Evolutionary conservation across 2,113 vertebrate species (phyloP), one percentile per base, ranked within the genome.

Genomic region (Tringa solitaria): DNA sequence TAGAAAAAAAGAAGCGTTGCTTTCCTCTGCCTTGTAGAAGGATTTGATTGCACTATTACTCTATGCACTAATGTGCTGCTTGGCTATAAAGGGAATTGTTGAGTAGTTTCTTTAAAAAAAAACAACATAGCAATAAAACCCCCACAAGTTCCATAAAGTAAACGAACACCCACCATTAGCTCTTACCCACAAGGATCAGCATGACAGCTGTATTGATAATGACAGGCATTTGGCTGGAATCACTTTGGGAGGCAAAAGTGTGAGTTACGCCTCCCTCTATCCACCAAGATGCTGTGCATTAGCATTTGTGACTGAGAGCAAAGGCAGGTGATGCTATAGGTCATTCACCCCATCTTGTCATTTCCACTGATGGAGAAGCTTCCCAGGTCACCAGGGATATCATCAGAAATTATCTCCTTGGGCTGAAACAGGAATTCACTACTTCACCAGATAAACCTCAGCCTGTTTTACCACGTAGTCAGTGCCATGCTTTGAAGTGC

Each of bases 41-140:
- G 95, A 95, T 97, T 93, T 97, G 89, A 96, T 96, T 95, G 90
- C 50, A 77, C 30, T 61, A 56, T 69, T 95, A 89, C 56, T 77
- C 73, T 26, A 6, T 30, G 51, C 84, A 93, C 63, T 97, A 96
- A 96, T 92, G 89, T 87, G 85, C 92, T 97, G 61, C 75, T 90
- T 89, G 77, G 69, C 90, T 95, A 80, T 90, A 97, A 93, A 93
- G 87, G 63, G 78, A 93, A 91, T 95, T 87, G 61, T 54, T 75
- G 80, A 94, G 81, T 68, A 95, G 79, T 72, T 88, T 80, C 27
- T 90, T 96, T 69, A 74, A 85, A 88, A 82, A 51, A 56, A 50
- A 53, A 21, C 14, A n/a, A n/a, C 48, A 51, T 15, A 50, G 56
- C 53, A 68, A 78, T 92, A 81, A 94, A 72, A 22, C 23, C 45